A percentile compares a stretch with the other conserved stretches of the same genome.
Conservation (phyloP, 2,113 vertebrate species). For the Cyprichromis sp. region DNA sequence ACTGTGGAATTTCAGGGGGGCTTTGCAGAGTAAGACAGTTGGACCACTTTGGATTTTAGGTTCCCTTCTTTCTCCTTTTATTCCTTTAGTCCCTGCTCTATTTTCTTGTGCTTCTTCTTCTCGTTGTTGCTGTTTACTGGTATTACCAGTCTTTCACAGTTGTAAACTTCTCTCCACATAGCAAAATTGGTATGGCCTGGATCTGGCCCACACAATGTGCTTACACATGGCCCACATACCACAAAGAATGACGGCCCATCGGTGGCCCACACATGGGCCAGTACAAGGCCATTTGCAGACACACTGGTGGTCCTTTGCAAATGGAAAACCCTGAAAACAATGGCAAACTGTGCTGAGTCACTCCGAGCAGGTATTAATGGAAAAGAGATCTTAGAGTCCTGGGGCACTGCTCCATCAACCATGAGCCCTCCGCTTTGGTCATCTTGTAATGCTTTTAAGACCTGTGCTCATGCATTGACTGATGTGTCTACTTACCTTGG, state of each 20-base stretch:
- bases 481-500: neutral
- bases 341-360: neutral
- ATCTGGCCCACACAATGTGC: neutral
- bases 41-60: neutral
- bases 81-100: neutral
- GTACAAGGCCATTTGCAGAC: neutral
- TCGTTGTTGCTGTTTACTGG: neutral
- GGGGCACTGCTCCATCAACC: neutral
- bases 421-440: neutral
- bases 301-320: neutral
- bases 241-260: neutral
- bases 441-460: neutral
- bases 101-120: neutral
- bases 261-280: neutral
- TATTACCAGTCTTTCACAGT: neutral
- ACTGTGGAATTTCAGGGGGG: neutral
- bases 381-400: neutral
- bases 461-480: neutral
- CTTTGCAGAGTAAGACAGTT: neutral
- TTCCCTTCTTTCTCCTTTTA: neutral
- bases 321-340: neutral
- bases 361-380: neutral
- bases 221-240: neutral
- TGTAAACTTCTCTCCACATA: neutral
- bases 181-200: neutral